phyloP scores from a whole-genome alignment of 2,113 vertebrate species.

The Hyperopisus bebe region DNA sequence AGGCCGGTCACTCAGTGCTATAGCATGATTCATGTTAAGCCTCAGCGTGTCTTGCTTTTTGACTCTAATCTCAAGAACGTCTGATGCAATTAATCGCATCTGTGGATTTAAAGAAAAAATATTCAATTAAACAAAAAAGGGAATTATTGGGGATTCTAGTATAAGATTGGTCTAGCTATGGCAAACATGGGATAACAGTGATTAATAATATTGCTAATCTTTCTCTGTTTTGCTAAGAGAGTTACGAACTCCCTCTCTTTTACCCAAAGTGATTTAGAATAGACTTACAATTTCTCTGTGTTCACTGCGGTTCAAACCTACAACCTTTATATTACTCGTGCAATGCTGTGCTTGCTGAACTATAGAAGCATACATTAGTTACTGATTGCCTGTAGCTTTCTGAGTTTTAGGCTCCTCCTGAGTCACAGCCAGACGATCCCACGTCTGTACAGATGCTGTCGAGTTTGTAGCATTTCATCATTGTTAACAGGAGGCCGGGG shows the following conservation, averaged over 20 bases:
- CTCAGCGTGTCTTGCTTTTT: background rate
- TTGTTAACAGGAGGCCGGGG: background rate
- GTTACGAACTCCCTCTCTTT: background rate
- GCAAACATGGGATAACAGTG: background rate
- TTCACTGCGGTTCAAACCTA: background rate
- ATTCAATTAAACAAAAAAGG: background rate
- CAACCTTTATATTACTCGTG: background rate
- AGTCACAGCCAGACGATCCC: background rate
- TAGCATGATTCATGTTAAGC: background rate
- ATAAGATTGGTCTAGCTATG: background rate
- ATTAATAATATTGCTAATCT: background rate
- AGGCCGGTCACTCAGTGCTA: background rate
- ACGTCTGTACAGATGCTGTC: constrained; percentile 5
- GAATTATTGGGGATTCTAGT: background rate
- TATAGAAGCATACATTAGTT: background rate
- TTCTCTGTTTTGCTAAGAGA: background rate
- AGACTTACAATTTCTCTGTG: background rate
- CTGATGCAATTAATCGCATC: background rate
- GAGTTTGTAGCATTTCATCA: background rate
- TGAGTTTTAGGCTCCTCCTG: background rate
- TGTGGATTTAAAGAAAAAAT: background rate
- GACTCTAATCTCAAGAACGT: background rate
- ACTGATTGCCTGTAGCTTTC: background rate
- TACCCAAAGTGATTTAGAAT: background rate
- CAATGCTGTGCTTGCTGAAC: background rate